phyloP scores from a whole-genome alignment of 1,140 invertebrate species.

The Apis dorsata region DNA sequence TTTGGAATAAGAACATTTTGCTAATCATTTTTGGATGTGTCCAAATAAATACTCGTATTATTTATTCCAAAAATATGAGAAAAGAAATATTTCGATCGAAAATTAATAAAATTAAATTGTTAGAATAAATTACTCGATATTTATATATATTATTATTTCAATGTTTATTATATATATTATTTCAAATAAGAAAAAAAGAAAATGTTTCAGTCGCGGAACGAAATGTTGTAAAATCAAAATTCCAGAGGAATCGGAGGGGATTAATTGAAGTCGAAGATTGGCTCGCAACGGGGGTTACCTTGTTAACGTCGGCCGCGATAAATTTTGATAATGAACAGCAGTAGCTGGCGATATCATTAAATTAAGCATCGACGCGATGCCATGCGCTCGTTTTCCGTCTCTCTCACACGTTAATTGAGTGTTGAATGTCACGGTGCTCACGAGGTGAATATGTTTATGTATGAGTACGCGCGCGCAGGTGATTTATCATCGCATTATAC shows the following conservation, averaged over 20 bases:
- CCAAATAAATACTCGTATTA: no score
- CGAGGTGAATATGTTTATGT: constrained; percentile 64
- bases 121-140: no score
- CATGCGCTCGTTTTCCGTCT: constrained; percentile 8
- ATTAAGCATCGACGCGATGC: constrained; percentile 49
- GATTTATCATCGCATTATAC: constrained; percentile 66
- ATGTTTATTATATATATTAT: no score
- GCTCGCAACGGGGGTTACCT: constrained; percentile 25
- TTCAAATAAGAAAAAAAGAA: background rate
- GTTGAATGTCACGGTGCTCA: constrained; percentile 62
- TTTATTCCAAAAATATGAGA: no score
- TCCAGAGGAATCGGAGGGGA: background rate
- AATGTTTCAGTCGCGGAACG: no score
- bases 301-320: constrained; percentile 47
- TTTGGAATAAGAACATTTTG: no score
- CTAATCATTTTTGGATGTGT: no score
- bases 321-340: constrained; percentile 65
- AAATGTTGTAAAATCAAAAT: background rate
- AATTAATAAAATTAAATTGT: no score
- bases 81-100: no score
- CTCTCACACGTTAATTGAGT: constrained; percentile 61
- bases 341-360: constrained; percentile 57
- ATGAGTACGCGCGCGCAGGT: constrained; percentile 56
- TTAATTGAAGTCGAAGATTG: constrained; percentile 39
- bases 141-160: no score